phyloP scores from a whole-genome alignment of 2,113 vertebrate genomes.

The Mobula birostris region DNA sequence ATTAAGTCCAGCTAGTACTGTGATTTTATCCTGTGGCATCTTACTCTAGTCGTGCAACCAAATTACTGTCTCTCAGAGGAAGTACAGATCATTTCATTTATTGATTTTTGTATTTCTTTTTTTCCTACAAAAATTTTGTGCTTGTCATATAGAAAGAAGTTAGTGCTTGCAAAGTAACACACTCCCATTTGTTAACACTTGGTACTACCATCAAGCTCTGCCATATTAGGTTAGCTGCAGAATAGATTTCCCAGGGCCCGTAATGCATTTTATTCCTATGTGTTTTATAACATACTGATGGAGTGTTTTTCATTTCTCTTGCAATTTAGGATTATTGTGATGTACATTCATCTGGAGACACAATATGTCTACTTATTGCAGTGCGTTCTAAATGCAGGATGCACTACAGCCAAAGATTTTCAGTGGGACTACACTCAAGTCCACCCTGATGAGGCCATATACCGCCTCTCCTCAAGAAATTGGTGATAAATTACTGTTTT shows the following conservation, averaged over 20 bases:
- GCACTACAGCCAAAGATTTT: background rate
- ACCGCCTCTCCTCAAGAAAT: too few relatives aligned
- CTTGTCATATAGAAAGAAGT: background rate
- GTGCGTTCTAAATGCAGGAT: background rate
- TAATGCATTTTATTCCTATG: background rate
- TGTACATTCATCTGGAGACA: background rate
- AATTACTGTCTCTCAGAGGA: background rate
- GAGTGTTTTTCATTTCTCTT: background rate
- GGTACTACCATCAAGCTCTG: background rate
- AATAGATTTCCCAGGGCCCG: background rate
- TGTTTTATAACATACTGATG: background rate
- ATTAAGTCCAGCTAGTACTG: background rate
- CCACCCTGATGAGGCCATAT: too few relatives aligned
- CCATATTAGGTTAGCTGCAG: background rate
- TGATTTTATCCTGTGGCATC: background rate
- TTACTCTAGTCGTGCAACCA: background rate
- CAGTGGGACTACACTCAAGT: too few relatives aligned
- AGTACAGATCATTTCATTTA: background rate
- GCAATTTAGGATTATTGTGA: background rate
- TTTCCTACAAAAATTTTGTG: background rate
- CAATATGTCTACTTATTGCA: background rate
- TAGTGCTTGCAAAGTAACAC: background rate
- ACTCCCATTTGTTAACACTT: background rate
- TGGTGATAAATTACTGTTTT: too few relatives aligned
- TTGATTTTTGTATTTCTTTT: background rate